Evolutionary conservation across 2,888 invertebrate species (phyloP), one percentile per base, ranked within the genome.

Genomic region (Lithophane semibrunnea): DNA sequence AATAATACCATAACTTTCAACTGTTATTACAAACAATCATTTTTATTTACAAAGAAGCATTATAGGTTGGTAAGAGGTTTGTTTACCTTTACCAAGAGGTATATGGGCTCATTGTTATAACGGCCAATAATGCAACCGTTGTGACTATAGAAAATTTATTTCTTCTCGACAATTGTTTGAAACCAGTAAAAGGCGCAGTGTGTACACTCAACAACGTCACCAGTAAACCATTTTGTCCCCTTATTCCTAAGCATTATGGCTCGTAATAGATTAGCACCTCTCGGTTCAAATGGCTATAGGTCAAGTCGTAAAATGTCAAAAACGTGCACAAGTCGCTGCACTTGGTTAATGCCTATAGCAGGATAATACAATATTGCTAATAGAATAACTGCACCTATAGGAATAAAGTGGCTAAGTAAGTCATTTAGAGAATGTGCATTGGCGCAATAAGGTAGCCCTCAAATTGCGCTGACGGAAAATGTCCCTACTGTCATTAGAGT

Each of bases 231-330:
- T 70, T 85, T 71, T 73, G 64, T 47, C 21, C 63, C 47, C 54
- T 83, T 61, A 85, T 42, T 56, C n/a, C 29, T 44, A 73, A 44
- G 60, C 66, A 65, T 29, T 80, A 80, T 21, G 74, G 79, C 73
- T 77, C 24, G 24, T 68, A 76, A 77, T 86, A 65, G 67, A 52
- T 66, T 71, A 73, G 67, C 77, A 73, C 66, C 64, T 66, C 56
- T 75, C 24, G 9, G 37, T 70, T 77, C 42, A 64, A 77, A 83
- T 78, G 73, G 42, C 69, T 79, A 73, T 80, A 86, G 88, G 88
- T 87, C 88, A 86, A 67, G 77, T 82, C 78, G 84, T 88, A 82
- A 82, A 87, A 88, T 87, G 86, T 86, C 86, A 88, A 86, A 86
- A 86, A 79, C 88, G 86, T 87, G 88, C 79, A 74, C 73, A 75